Evolutionary conservation across 2,888 invertebrate species (phyloP).

Genomic region (Mesoligia furuncula): DNA sequence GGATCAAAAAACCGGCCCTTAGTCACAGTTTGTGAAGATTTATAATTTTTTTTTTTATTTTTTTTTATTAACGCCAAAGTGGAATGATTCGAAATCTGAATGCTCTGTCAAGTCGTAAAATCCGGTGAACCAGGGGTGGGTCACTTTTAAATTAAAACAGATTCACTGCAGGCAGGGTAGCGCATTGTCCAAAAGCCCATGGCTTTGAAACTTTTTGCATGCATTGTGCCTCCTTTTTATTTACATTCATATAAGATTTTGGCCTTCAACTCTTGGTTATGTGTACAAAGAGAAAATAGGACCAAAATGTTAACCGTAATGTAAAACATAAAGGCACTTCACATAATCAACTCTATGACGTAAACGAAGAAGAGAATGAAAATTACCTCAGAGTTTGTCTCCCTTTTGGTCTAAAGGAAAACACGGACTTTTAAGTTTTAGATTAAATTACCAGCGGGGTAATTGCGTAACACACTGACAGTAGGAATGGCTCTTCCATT

Average conservation of each 20-base stretch:
- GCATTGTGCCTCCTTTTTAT: not conserved
- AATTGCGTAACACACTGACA: not conserved
- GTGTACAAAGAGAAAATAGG: not conserved
- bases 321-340: conserved; percentile 19
- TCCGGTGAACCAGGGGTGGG: too few relatives aligned
- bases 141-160: not conserved
- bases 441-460: conserved; percentile 44
- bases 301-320: conserved; percentile 9
- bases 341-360: conserved; percentile 31
- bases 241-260: not conserved
- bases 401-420: conserved; percentile 22
- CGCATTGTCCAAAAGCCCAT: too few relatives aligned
- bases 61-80: too few relatives aligned
- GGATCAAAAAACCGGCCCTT: too few relatives aligned
- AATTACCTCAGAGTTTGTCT: conserved; percentile 23
- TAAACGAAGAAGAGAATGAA: conserved; percentile 35
- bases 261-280: conserved; percentile 5
- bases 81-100: too few relatives aligned
- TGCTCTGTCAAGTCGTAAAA: too few relatives aligned
- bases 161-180: not conserved
- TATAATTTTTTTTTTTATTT: too few relatives aligned
- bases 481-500: not conserved
- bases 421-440: conserved; percentile 13
- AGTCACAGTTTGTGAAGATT: too few relatives aligned
- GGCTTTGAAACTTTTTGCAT: not conserved